phyloP scores from a whole-genome alignment of 2,888 invertebrate genomes.

The Apoda limacodes region DNA sequence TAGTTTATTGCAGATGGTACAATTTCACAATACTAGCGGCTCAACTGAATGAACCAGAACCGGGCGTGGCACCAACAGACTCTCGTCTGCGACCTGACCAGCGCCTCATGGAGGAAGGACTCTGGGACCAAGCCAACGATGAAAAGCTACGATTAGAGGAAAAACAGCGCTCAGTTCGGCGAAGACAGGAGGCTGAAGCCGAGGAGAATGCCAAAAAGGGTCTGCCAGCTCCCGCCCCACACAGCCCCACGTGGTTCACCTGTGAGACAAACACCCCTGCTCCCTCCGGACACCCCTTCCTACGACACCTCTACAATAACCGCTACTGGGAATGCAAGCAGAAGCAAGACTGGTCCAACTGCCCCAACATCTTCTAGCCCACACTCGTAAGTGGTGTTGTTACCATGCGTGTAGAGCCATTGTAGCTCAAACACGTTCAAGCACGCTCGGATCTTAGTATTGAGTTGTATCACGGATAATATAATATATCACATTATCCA shows the following conservation, averaged over 20 bases:
- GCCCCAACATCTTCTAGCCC: conserved; percentile 89
- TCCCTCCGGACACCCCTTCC: conserved; percentile 59
- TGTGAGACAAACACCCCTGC: conserved; percentile 81
- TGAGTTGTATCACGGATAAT: no score
- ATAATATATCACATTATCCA: no score
- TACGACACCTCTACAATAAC: conserved; percentile 82
- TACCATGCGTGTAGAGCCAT: no score
- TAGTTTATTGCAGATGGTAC: conserved; percentile 85
- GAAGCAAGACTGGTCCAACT: conserved; percentile 87
- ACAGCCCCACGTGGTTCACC: conserved; percentile 90
- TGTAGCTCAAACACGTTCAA: no score
- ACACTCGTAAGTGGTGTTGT: no score
- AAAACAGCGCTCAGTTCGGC: conserved; percentile 88
- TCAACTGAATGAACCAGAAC: conserved; percentile 96
- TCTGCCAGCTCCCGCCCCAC: conserved; percentile 73
- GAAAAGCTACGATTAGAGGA: conserved; percentile 91
- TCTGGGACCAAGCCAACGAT: conserved; percentile 91
- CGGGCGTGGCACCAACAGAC: conserved; percentile 95
- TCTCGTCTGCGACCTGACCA: conserved; percentile 94
- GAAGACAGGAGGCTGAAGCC: conserved; percentile 82
- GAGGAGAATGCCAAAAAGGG: conserved; percentile 76
- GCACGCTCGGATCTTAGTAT: no score
- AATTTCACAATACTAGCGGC: conserved; percentile 95
- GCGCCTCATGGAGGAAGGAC: conserved; percentile 95
- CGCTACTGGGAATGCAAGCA: conserved; percentile 95